Evolutionary conservation across 2,888 invertebrate species (phyloP).

Genomic region (Trichogramma dendrolimi): DNA sequence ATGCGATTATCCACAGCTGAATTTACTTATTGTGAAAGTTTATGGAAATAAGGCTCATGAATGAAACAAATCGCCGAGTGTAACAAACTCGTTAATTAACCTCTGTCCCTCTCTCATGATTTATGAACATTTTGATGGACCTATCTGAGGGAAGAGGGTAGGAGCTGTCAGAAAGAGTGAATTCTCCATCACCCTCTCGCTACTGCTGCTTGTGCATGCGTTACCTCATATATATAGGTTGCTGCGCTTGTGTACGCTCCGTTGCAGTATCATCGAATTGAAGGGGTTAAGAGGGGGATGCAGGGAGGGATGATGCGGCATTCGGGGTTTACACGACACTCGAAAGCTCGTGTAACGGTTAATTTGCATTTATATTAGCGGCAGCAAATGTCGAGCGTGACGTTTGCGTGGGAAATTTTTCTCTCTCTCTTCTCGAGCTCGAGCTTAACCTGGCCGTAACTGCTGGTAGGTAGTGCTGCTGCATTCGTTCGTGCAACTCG

Average conservation of each 20-base stretch:
- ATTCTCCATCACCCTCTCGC: constrained; percentile 4
- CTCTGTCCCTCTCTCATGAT: constrained; percentile 6
- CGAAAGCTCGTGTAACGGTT: constrained; percentile 26
- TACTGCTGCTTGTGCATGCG: no score
- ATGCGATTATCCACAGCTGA: background rate
- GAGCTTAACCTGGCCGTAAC: background rate
- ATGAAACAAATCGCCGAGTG: no score
- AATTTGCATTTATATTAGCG: constrained; percentile 49
- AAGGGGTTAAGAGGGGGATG: constrained; percentile 1
- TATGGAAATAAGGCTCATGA: no score
- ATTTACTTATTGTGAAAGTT: no score
- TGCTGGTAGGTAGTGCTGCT: no score
- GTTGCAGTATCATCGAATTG: no score
- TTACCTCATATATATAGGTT: no score
- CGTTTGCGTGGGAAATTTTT: constrained; percentile 33
- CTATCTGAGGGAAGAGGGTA: constrained; percentile 13
- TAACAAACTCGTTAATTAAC: constrained; percentile 12
- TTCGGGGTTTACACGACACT: constrained; percentile 24
- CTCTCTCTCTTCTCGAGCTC: constrained; percentile 3
- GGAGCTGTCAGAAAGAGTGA: constrained; percentile 13
- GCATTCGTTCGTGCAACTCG: no score
- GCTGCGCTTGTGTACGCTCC: no score
- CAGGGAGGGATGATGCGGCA: constrained; percentile 1
- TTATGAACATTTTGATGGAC: constrained; percentile 19
- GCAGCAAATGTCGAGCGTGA: constrained; percentile 35